Base-by-base conservation (phyloP, 2,113 vertebrate species). In the Ailurus styani region DNA sequence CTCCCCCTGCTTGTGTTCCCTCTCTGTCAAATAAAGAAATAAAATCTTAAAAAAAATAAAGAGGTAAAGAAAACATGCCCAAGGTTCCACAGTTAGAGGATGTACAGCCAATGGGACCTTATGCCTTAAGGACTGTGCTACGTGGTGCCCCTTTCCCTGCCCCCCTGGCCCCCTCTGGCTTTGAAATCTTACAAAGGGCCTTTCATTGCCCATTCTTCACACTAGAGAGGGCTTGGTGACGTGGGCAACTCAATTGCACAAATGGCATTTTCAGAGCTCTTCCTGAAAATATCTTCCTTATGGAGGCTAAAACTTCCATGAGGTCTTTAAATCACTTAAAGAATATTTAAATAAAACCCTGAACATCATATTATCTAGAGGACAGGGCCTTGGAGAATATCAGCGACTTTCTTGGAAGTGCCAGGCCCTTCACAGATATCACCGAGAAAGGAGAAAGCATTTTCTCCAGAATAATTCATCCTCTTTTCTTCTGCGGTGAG, bases 401-500 rank as follows among this genome's bases (percentile, higher is more conserved):
- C 87, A 95, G 1, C 47, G 14, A 54, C 27, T 0, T 0, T 97
- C 94, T 97, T 79, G 47, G 91, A 91, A 87, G 12, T 93, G 55
- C 0, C 87, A 89, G 54, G 45, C 37, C 95, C 90, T 97, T 97
- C 73, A 55, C 14, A 54, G 45, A 23, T 87, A 25, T 96, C 95
- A 96, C 87, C 45, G 93, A 96, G 92, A 4, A 77, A 81, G 96
- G 40, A 14, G 62, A 96, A 96, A 62, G 34, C 70, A 91, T 94
- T 89, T 97, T 83, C 90, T 7, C 34, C 7, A 83, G 68, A 97
- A 97, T 87, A 95, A 90, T 37, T 88, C 95, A 68, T 82, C 37
- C 66, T 79, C 60, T 91, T 75, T 81, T 86, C 42, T 60, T 75
- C 87, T 95, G 40, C 45, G 79, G 37, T 73, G 78, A 94, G 93